Conservation (phyloP, 2,888 invertebrate genomes). For the Sycophila texana region DNA sequence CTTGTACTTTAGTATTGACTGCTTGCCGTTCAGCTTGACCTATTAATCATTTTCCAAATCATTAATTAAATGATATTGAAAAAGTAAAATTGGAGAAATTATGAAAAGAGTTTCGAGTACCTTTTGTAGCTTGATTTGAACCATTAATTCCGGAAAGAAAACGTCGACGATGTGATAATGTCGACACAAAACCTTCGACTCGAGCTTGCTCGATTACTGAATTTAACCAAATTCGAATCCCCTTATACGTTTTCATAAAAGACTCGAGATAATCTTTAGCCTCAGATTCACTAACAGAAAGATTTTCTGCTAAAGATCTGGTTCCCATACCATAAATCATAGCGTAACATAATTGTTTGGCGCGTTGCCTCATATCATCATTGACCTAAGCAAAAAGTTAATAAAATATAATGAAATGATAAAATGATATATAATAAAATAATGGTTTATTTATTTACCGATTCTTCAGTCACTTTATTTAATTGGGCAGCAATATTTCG, state of each 20-base stretch:
- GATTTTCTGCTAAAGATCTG: conserved; percentile 86
- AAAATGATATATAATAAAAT: background rate
- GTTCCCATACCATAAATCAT: conserved; percentile 98
- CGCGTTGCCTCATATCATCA: conserved; percentile 87
- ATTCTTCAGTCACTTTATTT: conserved; percentile 82
- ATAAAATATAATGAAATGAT: conserved; percentile 15
- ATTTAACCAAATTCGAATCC: conserved; percentile 81
- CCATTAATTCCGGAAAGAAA: conserved; percentile 87
- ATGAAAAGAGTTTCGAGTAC: conserved; percentile 1
- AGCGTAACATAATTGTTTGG: conserved; percentile 96
- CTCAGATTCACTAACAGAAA: conserved; percentile 87
- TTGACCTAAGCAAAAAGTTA: conserved; percentile 79
- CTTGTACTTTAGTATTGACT: conserved; percentile 96
- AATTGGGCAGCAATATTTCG: conserved; percentile 90
- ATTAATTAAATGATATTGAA: background rate
- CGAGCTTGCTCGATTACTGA: conserved; percentile 81
- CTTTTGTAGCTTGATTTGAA: conserved; percentile 60
- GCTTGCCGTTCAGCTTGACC: conserved; percentile 96
- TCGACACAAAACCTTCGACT: conserved; percentile 87
- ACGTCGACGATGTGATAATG: conserved; percentile 87
- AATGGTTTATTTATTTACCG: conserved; percentile 74
- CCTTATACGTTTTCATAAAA: conserved; percentile 87
- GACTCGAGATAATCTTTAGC: conserved; percentile 87
- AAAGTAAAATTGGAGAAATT: background rate
- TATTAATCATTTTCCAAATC: conserved; percentile 65